Evolutionary conservation across 2,797 vertebrate genomes (phyloP).

Genomic region (Dipus sagitta): DNA sequence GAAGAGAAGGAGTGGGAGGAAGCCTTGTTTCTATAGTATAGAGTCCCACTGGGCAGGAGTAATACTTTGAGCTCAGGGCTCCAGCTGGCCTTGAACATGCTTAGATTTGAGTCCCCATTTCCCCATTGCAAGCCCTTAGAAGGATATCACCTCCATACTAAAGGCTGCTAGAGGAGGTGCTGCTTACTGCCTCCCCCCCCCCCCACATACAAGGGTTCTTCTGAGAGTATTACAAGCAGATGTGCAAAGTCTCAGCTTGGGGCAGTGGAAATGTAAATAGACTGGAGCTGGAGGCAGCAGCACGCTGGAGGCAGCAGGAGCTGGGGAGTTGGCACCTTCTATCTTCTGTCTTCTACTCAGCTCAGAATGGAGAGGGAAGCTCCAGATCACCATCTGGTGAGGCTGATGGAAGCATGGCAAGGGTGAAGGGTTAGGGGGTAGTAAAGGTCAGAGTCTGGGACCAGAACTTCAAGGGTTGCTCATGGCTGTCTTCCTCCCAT

Average conservation of each 20-base stretch:
- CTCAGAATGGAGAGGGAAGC: slow-evolving; percentile 24
- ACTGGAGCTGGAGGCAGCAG: neutral
- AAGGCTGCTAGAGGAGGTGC: neutral
- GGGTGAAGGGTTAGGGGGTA: neutral
- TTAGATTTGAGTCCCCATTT: neutral
- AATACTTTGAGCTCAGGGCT: slow-evolving; percentile 18
- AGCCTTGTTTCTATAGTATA: slow-evolving; percentile 12
- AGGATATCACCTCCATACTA: slow-evolving; percentile 47
- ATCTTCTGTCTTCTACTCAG: neutral
- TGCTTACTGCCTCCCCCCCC: neutral
- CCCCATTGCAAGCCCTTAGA: slow-evolving; percentile 38
- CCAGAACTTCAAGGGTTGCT: slow-evolving; percentile 23
- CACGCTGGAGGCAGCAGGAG: slow-evolving; percentile 17
- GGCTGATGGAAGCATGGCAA: neutral
- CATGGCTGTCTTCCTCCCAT: slow-evolving; percentile 14
- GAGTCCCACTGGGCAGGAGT: slow-evolving; percentile 16
- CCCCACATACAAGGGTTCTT: neutral
- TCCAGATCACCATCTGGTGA: slow-evolving; percentile 11
- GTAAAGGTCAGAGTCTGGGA: neutral
- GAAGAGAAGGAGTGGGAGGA: slow-evolving; percentile 42
- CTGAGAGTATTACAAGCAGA: slow-evolving; percentile 13
- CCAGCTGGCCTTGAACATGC: slow-evolving; percentile 26
- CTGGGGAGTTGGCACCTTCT: neutral
- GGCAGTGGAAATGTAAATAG: slow-evolving; percentile 46
- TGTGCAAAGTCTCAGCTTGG: slow-evolving; percentile 58